A percentile compares a stretch with the other conserved stretches of the same genome.
Conservation (phyloP, 2,888 invertebrate genomes). For the Drosophila buzzatii region DNA sequence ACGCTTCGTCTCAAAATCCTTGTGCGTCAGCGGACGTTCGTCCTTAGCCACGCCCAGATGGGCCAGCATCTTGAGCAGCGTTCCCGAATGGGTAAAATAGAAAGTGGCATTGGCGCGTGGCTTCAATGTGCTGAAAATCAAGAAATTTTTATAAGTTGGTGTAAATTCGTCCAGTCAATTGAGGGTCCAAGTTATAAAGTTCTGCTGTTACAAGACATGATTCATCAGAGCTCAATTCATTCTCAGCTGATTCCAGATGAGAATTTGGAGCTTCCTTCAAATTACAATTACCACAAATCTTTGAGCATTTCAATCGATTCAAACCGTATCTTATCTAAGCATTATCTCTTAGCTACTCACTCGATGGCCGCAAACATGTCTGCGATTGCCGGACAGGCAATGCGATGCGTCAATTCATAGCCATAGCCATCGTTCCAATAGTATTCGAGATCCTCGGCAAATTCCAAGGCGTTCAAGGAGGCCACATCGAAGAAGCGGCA, state of each 20-base stretch:
- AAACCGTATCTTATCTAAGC: neutral
- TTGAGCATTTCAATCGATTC: neutral
- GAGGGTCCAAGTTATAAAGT: no score
- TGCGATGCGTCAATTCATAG: conserved; percentile 89
- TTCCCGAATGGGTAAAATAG: conserved; percentile 94
- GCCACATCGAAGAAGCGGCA: conserved; percentile 89
- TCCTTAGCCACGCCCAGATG: conserved; percentile 91
- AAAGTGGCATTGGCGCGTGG: conserved; percentile 86
- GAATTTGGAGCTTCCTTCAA: neutral
- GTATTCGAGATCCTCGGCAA: conserved; percentile 91
- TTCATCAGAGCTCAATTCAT: neutral
- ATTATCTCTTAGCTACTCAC: conserved; percentile 85
- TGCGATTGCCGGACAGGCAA: conserved; percentile 91
- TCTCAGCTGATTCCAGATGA: neutral
- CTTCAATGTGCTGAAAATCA: conserved; percentile 56
- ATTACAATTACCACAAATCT: neutral
- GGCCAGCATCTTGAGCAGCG: conserved; percentile 91
- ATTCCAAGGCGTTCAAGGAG: conserved; percentile 89
- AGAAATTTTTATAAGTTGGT: neutral
- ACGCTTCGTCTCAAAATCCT: conserved; percentile 85
- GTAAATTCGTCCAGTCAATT: no score
- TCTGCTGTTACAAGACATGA: no score
- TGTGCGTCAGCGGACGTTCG: conserved; percentile 87
- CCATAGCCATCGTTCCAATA: conserved; percentile 95
- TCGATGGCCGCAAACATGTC: conserved; percentile 90